These are phyloP conservation scores for Characodon lateralis DNA, from an alignment of 2,797 vertebrate genomes.

Conservation along the genomic window DNA sequence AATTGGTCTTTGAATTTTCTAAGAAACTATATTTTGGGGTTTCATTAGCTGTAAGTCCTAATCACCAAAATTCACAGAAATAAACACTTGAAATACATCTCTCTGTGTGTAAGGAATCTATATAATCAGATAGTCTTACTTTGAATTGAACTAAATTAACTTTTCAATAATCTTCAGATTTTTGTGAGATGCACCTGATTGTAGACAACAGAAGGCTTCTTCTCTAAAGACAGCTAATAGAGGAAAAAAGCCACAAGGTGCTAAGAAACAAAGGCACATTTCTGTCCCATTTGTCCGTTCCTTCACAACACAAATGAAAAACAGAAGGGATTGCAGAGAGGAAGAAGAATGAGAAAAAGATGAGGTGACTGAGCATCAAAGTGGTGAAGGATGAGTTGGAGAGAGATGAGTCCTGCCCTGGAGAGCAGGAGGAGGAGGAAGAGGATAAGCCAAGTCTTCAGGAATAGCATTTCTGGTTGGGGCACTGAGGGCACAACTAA, in stretches of 20 bases:
- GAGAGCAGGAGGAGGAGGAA: slow-evolving; percentile 34
- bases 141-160: not conserved
- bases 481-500: slow-evolving; percentile 72
- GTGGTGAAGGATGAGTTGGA: slow-evolving; percentile 46
- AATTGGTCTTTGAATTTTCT: no score
- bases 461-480: slow-evolving; percentile 66
- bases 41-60: not conserved
- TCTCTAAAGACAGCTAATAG: slow-evolving; percentile 11
- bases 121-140: not conserved
- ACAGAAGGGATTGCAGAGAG: slow-evolving; percentile 26
- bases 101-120: not conserved
- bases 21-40: not conserved
- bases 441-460: slow-evolving; percentile 65
- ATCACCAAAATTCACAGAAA: not conserved
- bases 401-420: slow-evolving; percentile 32
- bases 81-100: not conserved
- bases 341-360: slow-evolving; percentile 42
- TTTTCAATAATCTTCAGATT: not conserved
- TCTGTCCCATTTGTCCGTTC: slow-evolving; percentile 17
- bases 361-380: slow-evolving; percentile 55
- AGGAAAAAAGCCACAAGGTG: slow-evolving; percentile 11
- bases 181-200: not conserved
- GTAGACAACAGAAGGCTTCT: slow-evolving; percentile 16
- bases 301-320: slow-evolving; percentile 25
- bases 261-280: slow-evolving; percentile 11